Percentiles rank a stretch among this genome's conserved stretches.
These are phyloP conservation scores for Isichthys henryi DNA, from an alignment of 2,113 vertebrate species.

Conservation along the genomic window DNA sequence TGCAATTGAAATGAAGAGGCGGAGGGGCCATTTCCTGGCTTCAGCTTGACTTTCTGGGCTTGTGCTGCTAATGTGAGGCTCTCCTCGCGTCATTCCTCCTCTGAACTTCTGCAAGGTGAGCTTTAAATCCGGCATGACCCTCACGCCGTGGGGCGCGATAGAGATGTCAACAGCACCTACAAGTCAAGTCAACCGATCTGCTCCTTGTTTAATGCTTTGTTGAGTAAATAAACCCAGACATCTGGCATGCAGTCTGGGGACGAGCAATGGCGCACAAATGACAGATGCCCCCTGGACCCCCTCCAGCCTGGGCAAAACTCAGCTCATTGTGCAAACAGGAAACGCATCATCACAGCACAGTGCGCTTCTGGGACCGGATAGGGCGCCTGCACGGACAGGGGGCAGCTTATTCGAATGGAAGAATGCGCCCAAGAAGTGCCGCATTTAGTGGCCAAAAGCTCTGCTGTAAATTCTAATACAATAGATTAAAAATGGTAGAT, in stretches of 20 bases:
- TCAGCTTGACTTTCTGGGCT: not conserved
- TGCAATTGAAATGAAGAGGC: not conserved
- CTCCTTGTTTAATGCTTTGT: conserved; percentile 14
- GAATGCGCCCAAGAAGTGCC: not conserved
- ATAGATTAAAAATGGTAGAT: not conserved
- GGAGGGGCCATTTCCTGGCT: not conserved
- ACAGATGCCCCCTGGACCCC: conserved; percentile 27
- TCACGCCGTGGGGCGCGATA: not conserved
- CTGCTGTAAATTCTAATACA: not conserved
- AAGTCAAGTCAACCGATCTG: not conserved
- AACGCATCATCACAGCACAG: not conserved
- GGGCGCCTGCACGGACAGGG: not conserved
- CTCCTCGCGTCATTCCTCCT: not conserved
- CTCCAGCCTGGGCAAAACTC: not conserved
- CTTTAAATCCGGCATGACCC: not conserved
- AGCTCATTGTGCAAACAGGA: not conserved
- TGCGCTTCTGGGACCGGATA: not conserved
- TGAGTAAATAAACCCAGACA: conserved; percentile 25
- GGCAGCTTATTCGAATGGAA: not conserved
- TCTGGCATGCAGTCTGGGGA: conserved; percentile 23
- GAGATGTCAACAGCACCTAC: not conserved
- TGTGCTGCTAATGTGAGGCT: not conserved
- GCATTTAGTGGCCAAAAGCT: not conserved
- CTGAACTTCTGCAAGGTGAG: not conserved
- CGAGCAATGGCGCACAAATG: conserved; percentile 17